A percentile compares a stretch with the other conserved stretches of the same genome.
Conservation (phyloP, 2,888 invertebrate genomes). For the Blastobasis lacticolella region DNA sequence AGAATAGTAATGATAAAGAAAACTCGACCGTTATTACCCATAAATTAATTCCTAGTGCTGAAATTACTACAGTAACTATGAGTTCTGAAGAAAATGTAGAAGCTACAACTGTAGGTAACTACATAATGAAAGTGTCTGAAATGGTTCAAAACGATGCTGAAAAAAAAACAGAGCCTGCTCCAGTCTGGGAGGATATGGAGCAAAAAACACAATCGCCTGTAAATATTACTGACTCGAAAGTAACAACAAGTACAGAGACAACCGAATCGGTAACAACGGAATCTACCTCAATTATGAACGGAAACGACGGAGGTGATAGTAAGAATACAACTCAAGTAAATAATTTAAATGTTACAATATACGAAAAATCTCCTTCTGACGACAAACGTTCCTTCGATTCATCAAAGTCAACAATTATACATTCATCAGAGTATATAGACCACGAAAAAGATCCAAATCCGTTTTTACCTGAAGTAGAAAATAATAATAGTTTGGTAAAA, state of each 20-base stretch:
- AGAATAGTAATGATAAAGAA: too few species aligned
- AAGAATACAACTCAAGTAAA: constrained; percentile 29
- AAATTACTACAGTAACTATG: not conserved
- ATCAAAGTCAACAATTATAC: constrained; percentile 33
- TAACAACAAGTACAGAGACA: constrained; percentile 15
- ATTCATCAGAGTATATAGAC: constrained; percentile 50
- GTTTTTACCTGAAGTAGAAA: constrained; percentile 78
- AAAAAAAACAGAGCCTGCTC: constrained; percentile 35
- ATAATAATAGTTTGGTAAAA: constrained; percentile 73
- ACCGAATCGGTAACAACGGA: constrained; percentile 11
- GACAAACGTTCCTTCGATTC: constrained; percentile 32
- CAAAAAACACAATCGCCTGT: constrained; percentile 23
- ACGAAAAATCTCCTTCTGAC: constrained; percentile 52
- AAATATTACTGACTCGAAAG: constrained; percentile 10
- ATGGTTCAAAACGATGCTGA: constrained; percentile 5
- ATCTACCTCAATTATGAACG: constrained; percentile 3
- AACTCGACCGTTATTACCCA: constrained; percentile 3
- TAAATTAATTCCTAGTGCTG: not conserved
- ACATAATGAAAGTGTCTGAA: constrained; percentile 48
- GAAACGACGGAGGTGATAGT: constrained; percentile 6
- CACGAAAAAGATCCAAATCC: constrained; percentile 77
- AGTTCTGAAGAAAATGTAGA: constrained; percentile 21
- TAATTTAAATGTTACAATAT: constrained; percentile 60
- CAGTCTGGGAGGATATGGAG: constrained; percentile 54
- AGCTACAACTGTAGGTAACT: constrained; percentile 51